Base-by-base conservation (phyloP, 2,113 vertebrate species). In the Silurus asotus region DNA sequence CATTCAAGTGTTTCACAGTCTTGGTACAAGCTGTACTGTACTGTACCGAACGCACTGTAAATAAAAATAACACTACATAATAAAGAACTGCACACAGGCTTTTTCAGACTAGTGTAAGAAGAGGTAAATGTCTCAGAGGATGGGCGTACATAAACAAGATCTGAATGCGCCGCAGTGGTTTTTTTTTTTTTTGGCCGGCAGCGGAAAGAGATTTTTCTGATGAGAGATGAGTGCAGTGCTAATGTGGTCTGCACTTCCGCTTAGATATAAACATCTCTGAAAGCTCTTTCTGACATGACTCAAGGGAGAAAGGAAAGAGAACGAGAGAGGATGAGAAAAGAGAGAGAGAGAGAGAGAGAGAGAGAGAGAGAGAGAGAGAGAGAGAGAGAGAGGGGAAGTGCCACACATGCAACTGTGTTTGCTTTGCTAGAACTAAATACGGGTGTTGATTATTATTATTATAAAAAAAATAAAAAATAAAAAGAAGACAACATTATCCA, bases 201-300 rank as follows among this genome's bases (percentile, higher is more conserved):
- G 67, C 37, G 82, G 28, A 84, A 88, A 64, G 53, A 70, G 81
- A 86, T 61, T 49, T 61, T 49, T 37, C 61, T 51, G 61, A 69
- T 77, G 51, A 85, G 56, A 58, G 81, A 86, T 48, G 25, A 83
- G 9, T 20, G 81, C 17, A 78, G 19, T 61, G 23, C 45, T 74
- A 58, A 77, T 86, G 84, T 48, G 87, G 84, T 88, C 65, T 78
- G 67, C 84, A 88, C 76, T 85, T 88, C 87, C 84, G 81, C 87
- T 85, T 37, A 61, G 48, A 62, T 56, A 83, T 86, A 83, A 59
- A 88, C 83, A 88, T 77, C 62, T 70, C 17, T 87, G 13, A 84
- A 83, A 62, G 61, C 28, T 61, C 25, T 9, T 82, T 62, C 75
- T 15, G 19, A 25, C 53, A 51, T 67, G 51, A 76, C 25, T 67